Percentiles rank a stretch among this genome's conserved stretches.
Conservation (phyloP, 2,888 invertebrate genomes). For the Dione juno region DNA sequence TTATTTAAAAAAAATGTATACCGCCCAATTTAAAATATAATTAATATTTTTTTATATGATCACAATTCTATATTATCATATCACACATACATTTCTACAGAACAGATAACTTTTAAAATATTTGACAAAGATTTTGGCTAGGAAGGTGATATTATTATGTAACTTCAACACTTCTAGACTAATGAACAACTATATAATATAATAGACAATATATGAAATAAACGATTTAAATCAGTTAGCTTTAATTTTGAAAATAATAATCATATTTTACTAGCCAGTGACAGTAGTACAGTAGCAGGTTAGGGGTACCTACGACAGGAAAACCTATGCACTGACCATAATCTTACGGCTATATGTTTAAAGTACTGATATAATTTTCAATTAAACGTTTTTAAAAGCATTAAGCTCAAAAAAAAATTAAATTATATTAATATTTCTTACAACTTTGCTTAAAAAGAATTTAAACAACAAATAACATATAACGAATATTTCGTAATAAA, state of each 20-base stretch:
- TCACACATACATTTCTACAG: not conserved
- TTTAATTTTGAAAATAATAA: too few relatives aligned
- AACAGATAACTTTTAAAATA: not conserved
- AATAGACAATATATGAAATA: not conserved
- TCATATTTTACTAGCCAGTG: too few relatives aligned
- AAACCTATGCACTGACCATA: not conserved
- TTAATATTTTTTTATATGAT: not conserved
- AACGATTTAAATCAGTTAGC: not conserved
- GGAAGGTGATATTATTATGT: not conserved
- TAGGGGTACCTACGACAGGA: not conserved
- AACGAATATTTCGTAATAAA: not conserved
- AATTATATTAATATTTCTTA: too few relatives aligned
- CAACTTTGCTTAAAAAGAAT: not conserved
- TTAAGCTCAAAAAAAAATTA: too few relatives aligned
- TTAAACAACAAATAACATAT: slow-evolving; percentile 14
- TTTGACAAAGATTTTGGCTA: slow-evolving; percentile 12
- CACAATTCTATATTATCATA: not conserved
- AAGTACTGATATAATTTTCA: not conserved
- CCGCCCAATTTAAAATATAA: too few relatives aligned
- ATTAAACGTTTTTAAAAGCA: not conserved
- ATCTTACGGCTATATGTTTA: not conserved
- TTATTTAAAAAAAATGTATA: too few relatives aligned
- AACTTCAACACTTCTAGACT: not conserved
- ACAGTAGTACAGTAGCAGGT: too few relatives aligned
- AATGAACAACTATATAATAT: not conserved